Conservation (phyloP, 2,113 vertebrate genomes). For the Atractosteus spatula region DNA sequence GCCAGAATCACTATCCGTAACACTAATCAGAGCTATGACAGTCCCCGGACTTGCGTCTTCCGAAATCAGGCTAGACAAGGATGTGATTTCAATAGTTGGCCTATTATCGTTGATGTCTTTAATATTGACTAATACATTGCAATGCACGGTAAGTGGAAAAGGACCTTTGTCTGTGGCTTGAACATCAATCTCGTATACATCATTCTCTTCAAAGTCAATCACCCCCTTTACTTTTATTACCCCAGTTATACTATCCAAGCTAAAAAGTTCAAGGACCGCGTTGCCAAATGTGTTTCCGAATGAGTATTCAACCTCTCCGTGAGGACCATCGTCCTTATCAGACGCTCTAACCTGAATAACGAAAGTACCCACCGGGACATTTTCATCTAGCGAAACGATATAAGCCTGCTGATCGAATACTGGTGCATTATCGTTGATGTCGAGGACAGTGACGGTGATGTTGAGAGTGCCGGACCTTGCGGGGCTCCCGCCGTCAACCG, state of each 20-base stretch:
- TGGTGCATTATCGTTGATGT: conserved; percentile 52
- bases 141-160: conserved; percentile 37
- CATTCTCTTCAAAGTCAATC: conserved; percentile 42
- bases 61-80: conserved; percentile 42
- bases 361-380: conserved; percentile 13
- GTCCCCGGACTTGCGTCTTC: conserved; percentile 51
- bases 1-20: conserved; percentile 54
- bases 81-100: conserved; percentile 60
- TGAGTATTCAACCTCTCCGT: conserved; percentile 28
- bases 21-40: conserved; percentile 52
- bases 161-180: conserved; percentile 49
- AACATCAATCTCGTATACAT: conserved; percentile 47
- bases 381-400: conserved; percentile 29
- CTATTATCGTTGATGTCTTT: conserved; percentile 73
- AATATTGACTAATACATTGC: conserved; percentile 56
- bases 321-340: conserved; percentile 37
- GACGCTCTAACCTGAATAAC: conserved; percentile 27
- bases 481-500: conserved; percentile 49
- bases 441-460: conserved; percentile 47
- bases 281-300: conserved; percentile 21
- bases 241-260: conserved; percentile 26
- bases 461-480: conserved; percentile 34
- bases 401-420: conserved; percentile 30
- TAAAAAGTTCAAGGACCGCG: conserved; percentile 24
- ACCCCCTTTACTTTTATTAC: conserved; percentile 34